Conservation (phyloP, 2,888 invertebrate genomes). For the Thera britannica region DNA sequence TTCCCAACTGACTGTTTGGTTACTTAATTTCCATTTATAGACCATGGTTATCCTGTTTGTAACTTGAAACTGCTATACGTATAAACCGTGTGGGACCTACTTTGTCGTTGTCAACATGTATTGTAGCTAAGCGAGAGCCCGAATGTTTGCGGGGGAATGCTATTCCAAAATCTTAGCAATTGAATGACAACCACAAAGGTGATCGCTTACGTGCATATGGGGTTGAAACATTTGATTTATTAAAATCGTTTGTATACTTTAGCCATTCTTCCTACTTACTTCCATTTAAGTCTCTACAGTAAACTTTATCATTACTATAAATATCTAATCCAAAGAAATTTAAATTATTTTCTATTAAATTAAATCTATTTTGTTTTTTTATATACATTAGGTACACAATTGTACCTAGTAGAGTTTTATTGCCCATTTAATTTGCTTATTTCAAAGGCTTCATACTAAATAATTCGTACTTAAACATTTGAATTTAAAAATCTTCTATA, state of each 20-base stretch:
- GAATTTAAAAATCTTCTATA: neutral
- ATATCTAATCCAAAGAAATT: slow-evolving; percentile 20
- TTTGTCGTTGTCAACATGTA: neutral
- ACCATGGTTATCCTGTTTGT: slow-evolving; percentile 13
- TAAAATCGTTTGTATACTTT: neutral
- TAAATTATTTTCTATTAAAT: slow-evolving; percentile 2
- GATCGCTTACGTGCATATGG: neutral
- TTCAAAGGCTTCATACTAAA: neutral
- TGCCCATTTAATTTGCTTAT: neutral
- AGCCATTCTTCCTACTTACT: neutral
- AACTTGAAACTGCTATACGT: neutral
- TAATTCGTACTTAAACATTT: neutral
- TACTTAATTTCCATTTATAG: slow-evolving; percentile 14
- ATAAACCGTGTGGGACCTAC: neutral
- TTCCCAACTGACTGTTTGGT: neutral
- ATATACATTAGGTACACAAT: too few species aligned
- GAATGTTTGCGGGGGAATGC: neutral
- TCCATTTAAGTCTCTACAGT: neutral
- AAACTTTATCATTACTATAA: neutral
- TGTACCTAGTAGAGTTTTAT: too few species aligned
- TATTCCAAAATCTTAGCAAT: neutral
- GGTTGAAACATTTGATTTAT: neutral
- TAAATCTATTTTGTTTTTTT: neutral
- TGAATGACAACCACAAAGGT: neutral
- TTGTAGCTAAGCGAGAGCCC: too few species aligned